Base-by-base conservation (phyloP, 2,113 vertebrate genomes). In the Gorsachius goisagi region DNA sequence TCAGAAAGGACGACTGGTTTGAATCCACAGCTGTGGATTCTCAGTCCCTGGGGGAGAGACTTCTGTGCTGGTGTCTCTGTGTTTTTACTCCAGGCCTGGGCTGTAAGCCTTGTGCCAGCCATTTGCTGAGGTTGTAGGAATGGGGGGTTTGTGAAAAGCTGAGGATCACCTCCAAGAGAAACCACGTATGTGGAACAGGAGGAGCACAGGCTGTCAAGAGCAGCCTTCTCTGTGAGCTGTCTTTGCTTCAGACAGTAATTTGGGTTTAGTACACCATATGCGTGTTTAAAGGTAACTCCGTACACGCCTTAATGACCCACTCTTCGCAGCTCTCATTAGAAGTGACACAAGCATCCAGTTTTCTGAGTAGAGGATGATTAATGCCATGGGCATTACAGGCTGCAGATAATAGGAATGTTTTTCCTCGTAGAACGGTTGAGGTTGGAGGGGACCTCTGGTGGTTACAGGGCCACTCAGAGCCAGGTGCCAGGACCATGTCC, bases 101-200 rank as follows among this genome's bases (percentile, higher is more conserved):
- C 19, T 69, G 6, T 59, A 15, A 53, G 33, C 35, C 15, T 52
- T 3, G 2, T 7, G 22, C 21, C 27, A 73, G n/a, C 26, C 55
- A 19, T 37, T 21, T 6, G 6, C 12, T 41, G 35, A 14, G 27
- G 53, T 4, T 47, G 12, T 24, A 20, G 75, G 30, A 52, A 21
- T 13, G 0, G 0, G 27, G 30, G 28, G 16, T 33, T 59, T 33
- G 3, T 37, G 59, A 77, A 53, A 55, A 64, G 26, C 23, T 62
- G 28, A 52, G 64, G 21, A 22, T 75, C 5, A 4, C 45, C 21
- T 47, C 16, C 6, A 56, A 28, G 27, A 11, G n/a, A n/a, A 32
- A 77, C 56, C 68, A 49, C 32, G 12, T 12, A 18, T 9, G 15
- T 83, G 67, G 55, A 85, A 59, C 0, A 3, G 20, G 28, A 35